Percentiles rank a stretch among this genome's conserved stretches.
Conservation (phyloP, 2,888 invertebrate genomes). For the Lomographa bimaculata region DNA sequence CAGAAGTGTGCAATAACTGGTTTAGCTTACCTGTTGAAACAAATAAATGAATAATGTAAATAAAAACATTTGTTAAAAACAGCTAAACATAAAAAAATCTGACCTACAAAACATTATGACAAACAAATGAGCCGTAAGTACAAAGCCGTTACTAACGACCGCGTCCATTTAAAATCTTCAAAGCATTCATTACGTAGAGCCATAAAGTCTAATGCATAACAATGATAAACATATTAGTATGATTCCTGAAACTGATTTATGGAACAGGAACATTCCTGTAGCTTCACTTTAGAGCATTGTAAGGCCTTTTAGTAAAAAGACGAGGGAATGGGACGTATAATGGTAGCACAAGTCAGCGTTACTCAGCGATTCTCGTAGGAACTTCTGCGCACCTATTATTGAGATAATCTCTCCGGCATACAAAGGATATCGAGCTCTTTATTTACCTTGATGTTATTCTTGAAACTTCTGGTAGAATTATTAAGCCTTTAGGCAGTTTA, state of each 20-base stretch:
- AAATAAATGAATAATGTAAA: too few relatives aligned
- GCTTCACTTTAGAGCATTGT: conserved; percentile 43
- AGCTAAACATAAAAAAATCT: too few relatives aligned
- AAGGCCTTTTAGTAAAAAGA: conserved; percentile 51
- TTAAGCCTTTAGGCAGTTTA: conserved; percentile 16
- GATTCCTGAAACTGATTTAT: conserved; percentile 45
- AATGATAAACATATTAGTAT: conserved; percentile 48
- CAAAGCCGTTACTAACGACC: conserved; percentile 35
- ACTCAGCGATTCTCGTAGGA: conserved; percentile 35
- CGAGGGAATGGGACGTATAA: conserved; percentile 34
- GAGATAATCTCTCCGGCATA: conserved; percentile 33
- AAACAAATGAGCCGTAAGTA: conserved; percentile 16
- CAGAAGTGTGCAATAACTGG: too few relatives aligned
- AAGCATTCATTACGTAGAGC: conserved; percentile 36
- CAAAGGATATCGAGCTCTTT: conserved; percentile 33
- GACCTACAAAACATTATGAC: conserved; percentile 14
- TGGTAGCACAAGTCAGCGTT: conserved; percentile 46
- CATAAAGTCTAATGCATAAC: conserved; percentile 42
- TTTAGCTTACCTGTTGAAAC: too few relatives aligned
- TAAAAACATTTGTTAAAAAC: too few relatives aligned
- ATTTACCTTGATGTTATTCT: conserved; percentile 30
- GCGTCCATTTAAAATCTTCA: conserved; percentile 38
- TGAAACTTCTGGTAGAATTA: conserved; percentile 9
- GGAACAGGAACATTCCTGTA: conserved; percentile 37
- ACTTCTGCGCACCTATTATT: conserved; percentile 37